Conservation (phyloP, 2,888 invertebrate species). For the Brassicogethes aeneus region DNA sequence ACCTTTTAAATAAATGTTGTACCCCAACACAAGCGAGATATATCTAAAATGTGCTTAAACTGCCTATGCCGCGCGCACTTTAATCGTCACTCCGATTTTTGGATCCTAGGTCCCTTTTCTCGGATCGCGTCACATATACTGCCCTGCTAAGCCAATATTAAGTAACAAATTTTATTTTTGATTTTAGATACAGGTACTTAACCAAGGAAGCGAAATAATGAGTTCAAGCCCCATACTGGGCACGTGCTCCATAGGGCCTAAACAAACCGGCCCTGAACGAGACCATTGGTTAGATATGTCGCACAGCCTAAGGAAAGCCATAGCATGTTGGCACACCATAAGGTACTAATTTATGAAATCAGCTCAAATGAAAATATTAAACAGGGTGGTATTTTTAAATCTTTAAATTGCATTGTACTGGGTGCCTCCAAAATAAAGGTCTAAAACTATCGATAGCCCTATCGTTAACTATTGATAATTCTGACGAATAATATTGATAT, state of each 20-base stretch:
- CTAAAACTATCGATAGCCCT: too few relatives aligned
- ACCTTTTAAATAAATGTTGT: too few relatives aligned
- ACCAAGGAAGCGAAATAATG: conserved; percentile 54
- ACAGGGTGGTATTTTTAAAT: not conserved
- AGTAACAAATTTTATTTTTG: conserved; percentile 40
- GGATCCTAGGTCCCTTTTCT: too few relatives aligned
- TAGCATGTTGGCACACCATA: conserved; percentile 75
- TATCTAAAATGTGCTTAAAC: too few relatives aligned
- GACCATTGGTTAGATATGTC: conserved; percentile 88
- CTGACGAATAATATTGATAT: too few relatives aligned
- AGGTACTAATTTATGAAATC: conserved; percentile 15
- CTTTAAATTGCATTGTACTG: too few relatives aligned
- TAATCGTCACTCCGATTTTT: not conserved
- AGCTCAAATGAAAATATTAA: not conserved
- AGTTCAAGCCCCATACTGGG: conserved; percentile 56
- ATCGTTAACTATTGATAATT: too few relatives aligned
- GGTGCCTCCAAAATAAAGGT: too few relatives aligned
- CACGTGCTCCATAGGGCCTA: conserved; percentile 65
- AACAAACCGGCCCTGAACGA: conserved; percentile 57
- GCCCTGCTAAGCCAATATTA: too few relatives aligned
- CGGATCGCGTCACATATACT: too few relatives aligned
- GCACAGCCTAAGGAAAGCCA: conserved; percentile 76
- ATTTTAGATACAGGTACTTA: conserved; percentile 49
- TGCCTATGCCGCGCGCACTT: too few relatives aligned
- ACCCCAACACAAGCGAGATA: too few relatives aligned